Percentiles rank a stretch among this genome's conserved stretches.
These are phyloP conservation scores for Alces alces DNA, from an alignment of 2,113 vertebrate genomes.

Conservation along the genomic window DNA sequence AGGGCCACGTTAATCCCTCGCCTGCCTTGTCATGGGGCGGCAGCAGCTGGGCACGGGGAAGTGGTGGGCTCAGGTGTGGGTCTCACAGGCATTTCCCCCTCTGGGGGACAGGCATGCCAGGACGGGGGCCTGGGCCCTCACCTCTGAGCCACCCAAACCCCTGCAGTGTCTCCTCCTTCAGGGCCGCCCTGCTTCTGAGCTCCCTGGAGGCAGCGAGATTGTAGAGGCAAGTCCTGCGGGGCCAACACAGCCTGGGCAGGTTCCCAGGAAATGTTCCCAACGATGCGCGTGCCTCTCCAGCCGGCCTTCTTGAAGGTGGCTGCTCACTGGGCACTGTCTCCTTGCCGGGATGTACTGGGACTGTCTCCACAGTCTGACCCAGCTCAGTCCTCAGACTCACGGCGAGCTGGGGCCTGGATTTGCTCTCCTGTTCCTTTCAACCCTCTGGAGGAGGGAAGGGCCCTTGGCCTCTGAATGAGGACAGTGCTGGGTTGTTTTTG, in stretches of 20 bases:
- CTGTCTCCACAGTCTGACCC: background rate
- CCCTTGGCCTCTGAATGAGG: constrained; percentile 35
- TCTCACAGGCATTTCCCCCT: background rate
- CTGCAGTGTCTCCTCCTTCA: background rate
- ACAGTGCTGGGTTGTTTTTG: constrained; percentile 38
- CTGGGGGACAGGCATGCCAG: background rate
- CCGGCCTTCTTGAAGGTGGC: background rate
- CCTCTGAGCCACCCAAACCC: background rate
- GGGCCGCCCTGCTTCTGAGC: background rate
- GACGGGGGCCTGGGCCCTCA: fast-evolving
- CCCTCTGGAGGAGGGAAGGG: background rate
- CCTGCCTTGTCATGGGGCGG: background rate
- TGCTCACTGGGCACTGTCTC: fast-evolving
- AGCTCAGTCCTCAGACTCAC: fast-evolving
- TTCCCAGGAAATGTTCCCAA: background rate
- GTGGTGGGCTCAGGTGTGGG: background rate
- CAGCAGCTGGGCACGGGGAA: fast-evolving
- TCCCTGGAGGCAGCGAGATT: background rate
- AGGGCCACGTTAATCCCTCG: background rate
- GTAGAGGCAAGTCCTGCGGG: background rate
- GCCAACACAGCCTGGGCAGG: background rate
- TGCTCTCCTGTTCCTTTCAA: background rate
- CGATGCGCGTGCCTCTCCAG: background rate
- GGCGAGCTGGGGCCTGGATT: background rate
- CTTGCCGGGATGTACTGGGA: background rate